Percentiles rank a stretch among this genome's conserved stretches.
phyloP scores from a whole-genome alignment of 2,888 invertebrate genomes.

The Melanotus villosus region DNA sequence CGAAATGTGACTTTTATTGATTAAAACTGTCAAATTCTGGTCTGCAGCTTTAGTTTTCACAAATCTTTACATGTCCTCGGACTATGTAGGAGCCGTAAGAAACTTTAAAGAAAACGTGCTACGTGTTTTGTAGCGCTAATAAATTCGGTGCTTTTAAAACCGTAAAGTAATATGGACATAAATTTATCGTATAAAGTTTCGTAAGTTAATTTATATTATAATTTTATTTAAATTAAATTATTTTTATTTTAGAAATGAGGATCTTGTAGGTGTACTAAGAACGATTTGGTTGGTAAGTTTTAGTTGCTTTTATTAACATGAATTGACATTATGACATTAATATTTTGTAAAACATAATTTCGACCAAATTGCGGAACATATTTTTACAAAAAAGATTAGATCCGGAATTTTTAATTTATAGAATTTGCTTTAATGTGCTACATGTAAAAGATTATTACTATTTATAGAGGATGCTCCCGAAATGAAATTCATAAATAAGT shows the following conservation, averaged over 20 bases:
- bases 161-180: constrained; percentile 24
- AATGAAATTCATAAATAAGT: too few relatives aligned
- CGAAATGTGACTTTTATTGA: constrained; percentile 53
- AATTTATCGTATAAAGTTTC: constrained; percentile 24
- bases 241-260: constrained; percentile 45
- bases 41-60: constrained; percentile 28
- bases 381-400: too few relatives aligned
- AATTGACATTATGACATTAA: too few relatives aligned
- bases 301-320: too few relatives aligned
- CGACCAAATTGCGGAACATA: too few relatives aligned
- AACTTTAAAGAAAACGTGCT: background rate
- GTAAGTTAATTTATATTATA: constrained; percentile 27
- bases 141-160: background rate
- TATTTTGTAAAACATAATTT: too few relatives aligned
- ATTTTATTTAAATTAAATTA: constrained; percentile 7
- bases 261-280: constrained; percentile 45
- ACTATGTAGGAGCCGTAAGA: constrained; percentile 25
- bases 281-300: constrained; percentile 49
- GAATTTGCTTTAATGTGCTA: too few relatives aligned
- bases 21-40: constrained; percentile 51
- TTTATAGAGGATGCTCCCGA: too few relatives aligned
- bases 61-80: constrained; percentile 26
- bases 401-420: too few relatives aligned
- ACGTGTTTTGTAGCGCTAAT: background rate
- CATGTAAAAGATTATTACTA: too few relatives aligned